Conservation (phyloP, 2,797 vertebrate species). For the Nannoperca australis region DNA sequence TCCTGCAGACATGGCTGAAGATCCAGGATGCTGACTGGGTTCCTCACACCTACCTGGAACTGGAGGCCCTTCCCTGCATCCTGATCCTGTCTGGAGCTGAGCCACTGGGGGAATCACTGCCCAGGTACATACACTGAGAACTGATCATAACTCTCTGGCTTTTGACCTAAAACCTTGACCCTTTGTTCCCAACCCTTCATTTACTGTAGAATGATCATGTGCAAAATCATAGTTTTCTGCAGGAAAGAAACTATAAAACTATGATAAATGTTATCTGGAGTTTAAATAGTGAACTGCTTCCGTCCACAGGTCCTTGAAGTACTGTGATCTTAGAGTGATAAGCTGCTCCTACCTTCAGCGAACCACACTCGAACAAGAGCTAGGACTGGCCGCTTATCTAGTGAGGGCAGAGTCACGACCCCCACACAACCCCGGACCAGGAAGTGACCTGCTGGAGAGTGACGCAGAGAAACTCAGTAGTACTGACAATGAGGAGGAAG, state of each 20-base stretch:
- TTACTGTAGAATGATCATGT: background rate
- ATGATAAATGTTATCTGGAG: background rate
- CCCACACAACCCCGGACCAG: slow-evolving; percentile 75
- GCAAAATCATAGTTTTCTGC: background rate
- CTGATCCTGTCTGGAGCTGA: slow-evolving; percentile 95
- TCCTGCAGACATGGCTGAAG: slow-evolving; percentile 91
- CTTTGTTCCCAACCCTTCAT: background rate
- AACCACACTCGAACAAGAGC: slow-evolving; percentile 94
- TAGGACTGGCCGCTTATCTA: slow-evolving; percentile 94
- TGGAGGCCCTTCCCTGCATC: slow-evolving; percentile 97
- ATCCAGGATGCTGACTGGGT: slow-evolving; percentile 93
- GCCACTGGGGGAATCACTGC: slow-evolving; percentile 94
- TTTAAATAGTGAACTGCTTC: slow-evolving; percentile 16
- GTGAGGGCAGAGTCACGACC: slow-evolving; percentile 88
- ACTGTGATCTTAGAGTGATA: slow-evolving; percentile 96
- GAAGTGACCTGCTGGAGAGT: slow-evolving; percentile 91
- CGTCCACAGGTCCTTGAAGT: slow-evolving; percentile 91
- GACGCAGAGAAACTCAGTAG: slow-evolving; percentile 95
- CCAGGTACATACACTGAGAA: slow-evolving; percentile 83
- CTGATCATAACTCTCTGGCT: background rate
- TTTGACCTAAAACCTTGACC: background rate
- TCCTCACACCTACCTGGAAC: slow-evolving; percentile 93
- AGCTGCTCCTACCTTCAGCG: slow-evolving; percentile 94
- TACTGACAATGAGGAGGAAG: slow-evolving; percentile 95
- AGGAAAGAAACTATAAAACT: background rate